Evolutionary conservation across 2,113 vertebrate genomes (phyloP).

Genomic region (Cathartes aura): DNA sequence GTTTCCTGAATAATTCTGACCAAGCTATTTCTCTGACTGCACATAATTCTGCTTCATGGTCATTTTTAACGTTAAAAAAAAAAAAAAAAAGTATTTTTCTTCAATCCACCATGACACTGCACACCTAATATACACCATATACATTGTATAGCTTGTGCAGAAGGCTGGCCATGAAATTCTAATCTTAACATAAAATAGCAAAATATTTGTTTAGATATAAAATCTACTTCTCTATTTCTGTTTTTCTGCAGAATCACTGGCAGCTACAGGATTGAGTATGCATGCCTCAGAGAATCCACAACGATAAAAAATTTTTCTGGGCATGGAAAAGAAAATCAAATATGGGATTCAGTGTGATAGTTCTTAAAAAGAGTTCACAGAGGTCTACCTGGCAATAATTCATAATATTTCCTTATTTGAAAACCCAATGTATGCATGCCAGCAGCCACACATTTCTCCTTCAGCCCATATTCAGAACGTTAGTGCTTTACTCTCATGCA

Average conservation of each 20-base stretch:
- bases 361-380: not conserved
- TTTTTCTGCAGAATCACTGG: not conserved
- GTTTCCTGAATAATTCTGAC: not conserved
- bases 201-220: not conserved
- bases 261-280: not conserved
- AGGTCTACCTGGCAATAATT: not conserved
- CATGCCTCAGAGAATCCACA: not conserved
- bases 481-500: not conserved
- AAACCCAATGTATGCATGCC: not conserved
- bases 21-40: not conserved
- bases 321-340: not conserved
- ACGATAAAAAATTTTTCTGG: accelerated
- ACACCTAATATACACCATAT: not conserved
- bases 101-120: not conserved
- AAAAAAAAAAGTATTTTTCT: not conserved
- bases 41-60: not conserved
- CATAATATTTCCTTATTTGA: not conserved
- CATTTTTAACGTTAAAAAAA: not conserved
- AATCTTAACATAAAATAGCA: not conserved
- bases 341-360: not conserved
- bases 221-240: not conserved
- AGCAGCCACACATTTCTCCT: not conserved
- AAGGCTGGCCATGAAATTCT: not conserved
- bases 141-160: not conserved
- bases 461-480: not conserved